A percentile compares a stretch with the other conserved stretches of the same genome.
Evolutionary conservation across 2,888 invertebrate species (phyloP).

Genomic region (Drosophila birchii): DNA sequence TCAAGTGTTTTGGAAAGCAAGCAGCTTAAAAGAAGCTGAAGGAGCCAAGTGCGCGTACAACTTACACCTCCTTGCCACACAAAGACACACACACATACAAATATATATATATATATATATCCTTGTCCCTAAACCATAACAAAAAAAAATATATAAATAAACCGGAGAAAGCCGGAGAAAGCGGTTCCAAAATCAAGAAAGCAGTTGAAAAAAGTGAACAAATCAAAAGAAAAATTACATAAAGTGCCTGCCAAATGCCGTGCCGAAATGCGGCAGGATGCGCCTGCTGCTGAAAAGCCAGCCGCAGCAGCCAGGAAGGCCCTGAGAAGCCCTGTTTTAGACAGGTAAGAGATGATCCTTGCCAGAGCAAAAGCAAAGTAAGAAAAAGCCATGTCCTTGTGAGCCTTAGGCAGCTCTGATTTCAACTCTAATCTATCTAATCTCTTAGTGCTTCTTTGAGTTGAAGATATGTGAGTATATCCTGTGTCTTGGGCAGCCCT

Average conservation of each 20-base stretch:
- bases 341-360: slow-evolving; percentile 20
- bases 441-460: no score
- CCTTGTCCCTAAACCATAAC: slow-evolving; percentile 3
- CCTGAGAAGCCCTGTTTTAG: neutral
- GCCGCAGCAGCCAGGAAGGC: slow-evolving; percentile 10
- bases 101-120: neutral
- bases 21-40: neutral
- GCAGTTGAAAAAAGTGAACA: neutral
- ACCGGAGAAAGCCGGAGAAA: slow-evolving; percentile 18
- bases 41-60: slow-evolving; percentile 17
- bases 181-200: neutral
- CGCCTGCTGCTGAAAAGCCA: slow-evolving; percentile 4
- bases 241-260: slow-evolving; percentile 4
- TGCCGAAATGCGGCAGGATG: slow-evolving; percentile 21
- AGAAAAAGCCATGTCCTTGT: neutral
- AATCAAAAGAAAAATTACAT: no score
- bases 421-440: no score
- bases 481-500: neutral
- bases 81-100: no score
- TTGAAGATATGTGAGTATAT: neutral
- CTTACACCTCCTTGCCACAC: neutral
- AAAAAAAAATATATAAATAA: neutral
- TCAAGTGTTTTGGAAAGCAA: neutral
- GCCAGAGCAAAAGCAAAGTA: neutral
- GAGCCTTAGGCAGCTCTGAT: neutral